Percentiles rank a stretch among this genome's conserved stretches.
phyloP scores from a whole-genome alignment of 2,888 invertebrate species.

The Sycophila texana region DNA sequence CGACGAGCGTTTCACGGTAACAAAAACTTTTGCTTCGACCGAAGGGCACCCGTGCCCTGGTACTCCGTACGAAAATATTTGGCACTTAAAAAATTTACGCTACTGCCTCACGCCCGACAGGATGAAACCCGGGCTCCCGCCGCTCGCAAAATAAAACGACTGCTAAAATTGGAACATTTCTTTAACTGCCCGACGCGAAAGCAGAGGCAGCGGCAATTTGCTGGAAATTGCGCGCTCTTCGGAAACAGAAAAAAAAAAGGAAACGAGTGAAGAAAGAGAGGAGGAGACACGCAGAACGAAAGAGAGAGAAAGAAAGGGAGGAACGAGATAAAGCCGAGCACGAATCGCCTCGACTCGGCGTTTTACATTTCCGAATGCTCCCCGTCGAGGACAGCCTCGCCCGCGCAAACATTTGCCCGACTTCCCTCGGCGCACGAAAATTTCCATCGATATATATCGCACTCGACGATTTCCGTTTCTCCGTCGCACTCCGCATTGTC shows the following conservation, averaged over 20 bases:
- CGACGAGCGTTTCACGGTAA: background rate
- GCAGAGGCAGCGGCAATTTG: slow-evolving; percentile 19
- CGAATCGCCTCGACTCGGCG: slow-evolving; percentile 23
- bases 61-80: background rate
- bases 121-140: background rate
- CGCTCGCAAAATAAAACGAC: background rate
- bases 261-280: background rate
- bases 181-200: background rate
- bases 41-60: no score
- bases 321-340: background rate
- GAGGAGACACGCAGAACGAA: background rate
- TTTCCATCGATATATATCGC: slow-evolving; percentile 21
- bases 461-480: background rate
- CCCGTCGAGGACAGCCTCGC: background rate
- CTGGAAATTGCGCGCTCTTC: slow-evolving; percentile 34
- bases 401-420: background rate
- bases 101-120: background rate
- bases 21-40: background rate
- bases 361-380: slow-evolving; percentile 33
- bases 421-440: slow-evolving; percentile 1
- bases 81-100: background rate
- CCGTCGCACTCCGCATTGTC: no score
- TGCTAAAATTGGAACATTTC: slow-evolving; percentile 23
- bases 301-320: background rate
- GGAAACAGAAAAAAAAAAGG: slow-evolving; percentile 17